Conservation (phyloP, 2,113 vertebrate genomes). For the Cyprinodon tularosa region DNA sequence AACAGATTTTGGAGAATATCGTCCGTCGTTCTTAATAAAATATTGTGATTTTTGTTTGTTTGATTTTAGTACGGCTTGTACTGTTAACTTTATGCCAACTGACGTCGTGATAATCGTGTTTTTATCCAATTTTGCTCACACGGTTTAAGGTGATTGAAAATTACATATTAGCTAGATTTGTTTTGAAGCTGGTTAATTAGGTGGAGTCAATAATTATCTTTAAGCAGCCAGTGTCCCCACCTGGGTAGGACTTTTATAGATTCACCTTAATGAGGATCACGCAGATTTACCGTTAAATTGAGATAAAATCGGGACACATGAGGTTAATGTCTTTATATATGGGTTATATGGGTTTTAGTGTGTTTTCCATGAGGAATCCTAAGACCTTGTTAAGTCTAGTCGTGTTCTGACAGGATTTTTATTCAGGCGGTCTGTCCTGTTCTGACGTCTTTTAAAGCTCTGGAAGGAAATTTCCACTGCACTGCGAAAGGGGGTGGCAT, state of each 20-base stretch:
- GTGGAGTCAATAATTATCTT: neutral
- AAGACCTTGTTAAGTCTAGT: neutral
- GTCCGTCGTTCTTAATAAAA: neutral
- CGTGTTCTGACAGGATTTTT: conserved; percentile 30
- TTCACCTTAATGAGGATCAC: neutral
- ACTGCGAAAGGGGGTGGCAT: conserved; percentile 12
- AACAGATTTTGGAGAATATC: neutral
- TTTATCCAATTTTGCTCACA: conserved; percentile 2
- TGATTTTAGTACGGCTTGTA: neutral
- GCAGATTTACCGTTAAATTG: neutral
- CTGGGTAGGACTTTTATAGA: neutral
- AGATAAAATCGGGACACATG: neutral
- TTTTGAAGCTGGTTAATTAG: neutral
- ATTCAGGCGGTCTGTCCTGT: conserved; percentile 24
- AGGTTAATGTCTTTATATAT: neutral
- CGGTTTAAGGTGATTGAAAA: neutral
- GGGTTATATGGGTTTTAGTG: neutral
- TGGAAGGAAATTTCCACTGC: conserved; percentile 73
- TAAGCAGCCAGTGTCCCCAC: neutral
- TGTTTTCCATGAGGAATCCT: neutral
- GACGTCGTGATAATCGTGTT: conserved; percentile 8
- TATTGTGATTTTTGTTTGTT: neutral
- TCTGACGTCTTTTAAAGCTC: conserved; percentile 41
- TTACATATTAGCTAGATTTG: neutral
- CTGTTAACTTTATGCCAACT: conserved; percentile 3